Evolutionary conservation across 2,113 vertebrate genomes (phyloP), one percentile per base, ranked within the genome.

Genomic region (Sterna hirundo): DNA sequence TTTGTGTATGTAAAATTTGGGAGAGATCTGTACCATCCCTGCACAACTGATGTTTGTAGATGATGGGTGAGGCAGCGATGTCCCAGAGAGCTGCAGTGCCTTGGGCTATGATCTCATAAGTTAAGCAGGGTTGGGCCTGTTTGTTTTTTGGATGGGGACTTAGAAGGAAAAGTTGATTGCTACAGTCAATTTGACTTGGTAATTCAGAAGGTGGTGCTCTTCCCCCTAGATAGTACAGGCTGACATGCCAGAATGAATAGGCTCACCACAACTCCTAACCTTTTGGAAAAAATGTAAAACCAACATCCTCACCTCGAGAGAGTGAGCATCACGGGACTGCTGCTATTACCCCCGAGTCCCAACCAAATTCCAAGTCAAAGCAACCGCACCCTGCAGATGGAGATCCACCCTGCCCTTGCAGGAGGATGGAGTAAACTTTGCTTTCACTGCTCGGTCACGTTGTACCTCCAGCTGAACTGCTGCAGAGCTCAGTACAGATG

Each of bases 141-240:
- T 93, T 84, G 94, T 40, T 77, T 77, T 91, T 93, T 89, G 78
- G 83, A 70, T 57, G 26, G 80, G 62, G 83, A 60, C 47, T 83
- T 75, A 90, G 89, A 80, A 95, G 81, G 77, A 95, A 92, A 95
- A 92, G 86, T 88, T 90, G 71, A 91, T 90, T 94, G 93, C 91
- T 90, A 20, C 49, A 58, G 81, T 51, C 52, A 54, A 90, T 95
- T 97, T 97, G 96, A 86, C 91, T 80, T 94, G 82, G 61, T 93
- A 91, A 88, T 96, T 95, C 96, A 85, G 94, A 93, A 97, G 97
- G 91, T 96, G 96, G 95, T 96, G 82, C 89, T 96, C 93, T 97
- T 97, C 86, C 83, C 96, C 84, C 89, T 88, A 47, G 78, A 89
- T 84, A 93, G 62, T 68, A 62, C 51, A 61, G 40, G 82, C 61